Evolutionary conservation across 2,797 vertebrate genomes (phyloP), one percentile per base, ranked within the genome.

Genomic region (Cetoscarus ocellatus): DNA sequence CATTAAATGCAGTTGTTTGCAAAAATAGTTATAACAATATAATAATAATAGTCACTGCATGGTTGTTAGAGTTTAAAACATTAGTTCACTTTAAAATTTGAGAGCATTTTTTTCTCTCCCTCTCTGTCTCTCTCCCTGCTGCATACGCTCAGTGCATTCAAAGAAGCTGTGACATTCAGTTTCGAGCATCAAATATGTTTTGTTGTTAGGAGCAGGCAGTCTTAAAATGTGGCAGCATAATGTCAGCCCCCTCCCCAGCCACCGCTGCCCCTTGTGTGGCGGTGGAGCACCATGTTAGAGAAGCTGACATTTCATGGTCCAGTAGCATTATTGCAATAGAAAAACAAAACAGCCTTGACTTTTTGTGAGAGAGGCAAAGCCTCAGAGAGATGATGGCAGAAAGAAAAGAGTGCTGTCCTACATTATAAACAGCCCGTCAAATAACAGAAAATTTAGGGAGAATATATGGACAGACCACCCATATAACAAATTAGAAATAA

Each of bases 291-390:
- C 34, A 13, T 48, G 44, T 72, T 62, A 53, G 58, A 68, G 73
- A 75, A 59, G 73, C 74, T 81, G 83, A 85, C 70, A 89, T 91
- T 88, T 86, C 80, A 82, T 64, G 82, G 67, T 87, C 68, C 61
- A 62, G 58, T 56, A 58, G 65, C 57, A 70, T 85, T 76, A 80
- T 61, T 74, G 56, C 57, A 80, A 57, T 61, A 65, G 66, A 61
- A 73, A 72, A 82, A 79, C 66, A 83, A 70, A 80, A 80, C 50
- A 68, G 39, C 59, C 27, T 56, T 63, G 69, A 82, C 72, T 80
- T 77, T 87, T 80, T 74, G 70, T 49, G 68, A 63, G 50, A 44
- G 48, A 60, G n/a, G 35, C 6, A 6, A 69, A 52, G 50, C 8
- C 5, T 7, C 7, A 34, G 59, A 67, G 45, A 38, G 62, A 73